Evolutionary conservation across 2,797 vertebrate species (phyloP).

Genomic region (Smutsia gigantea): DNA sequence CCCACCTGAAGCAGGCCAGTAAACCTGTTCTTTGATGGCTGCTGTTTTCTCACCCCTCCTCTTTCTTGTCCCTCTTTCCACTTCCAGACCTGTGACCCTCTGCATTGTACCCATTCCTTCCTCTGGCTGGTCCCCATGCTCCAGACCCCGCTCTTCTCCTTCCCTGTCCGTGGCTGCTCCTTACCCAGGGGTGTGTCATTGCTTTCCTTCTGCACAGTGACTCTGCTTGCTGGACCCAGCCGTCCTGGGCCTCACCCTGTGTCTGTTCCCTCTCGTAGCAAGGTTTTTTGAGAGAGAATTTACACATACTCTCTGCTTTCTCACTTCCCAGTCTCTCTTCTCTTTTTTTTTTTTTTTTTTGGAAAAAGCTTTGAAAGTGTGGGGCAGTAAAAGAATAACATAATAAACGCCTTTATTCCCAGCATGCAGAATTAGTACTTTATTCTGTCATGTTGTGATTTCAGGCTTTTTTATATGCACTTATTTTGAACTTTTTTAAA

Average conservation of each 20-base stretch:
- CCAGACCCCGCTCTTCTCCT: background rate
- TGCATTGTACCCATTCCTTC: fast-evolving
- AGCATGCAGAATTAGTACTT: background rate
- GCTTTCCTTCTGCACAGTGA: background rate
- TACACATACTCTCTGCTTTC: background rate
- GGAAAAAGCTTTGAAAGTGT: background rate
- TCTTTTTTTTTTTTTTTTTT: background rate
- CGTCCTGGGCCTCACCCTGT: fast-evolving
- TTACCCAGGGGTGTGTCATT: too few relatives aligned
- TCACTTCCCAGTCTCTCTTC: background rate
- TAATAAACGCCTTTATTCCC: background rate
- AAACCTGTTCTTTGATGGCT: background rate
- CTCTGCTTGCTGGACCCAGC: too few relatives aligned
- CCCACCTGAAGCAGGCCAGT: background rate
- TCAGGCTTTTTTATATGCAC: background rate
- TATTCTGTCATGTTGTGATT: background rate
- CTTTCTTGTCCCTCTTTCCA: too few relatives aligned
- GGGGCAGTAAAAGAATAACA: background rate
- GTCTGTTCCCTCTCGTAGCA: background rate
- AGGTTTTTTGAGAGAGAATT: background rate
- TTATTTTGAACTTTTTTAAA: background rate
- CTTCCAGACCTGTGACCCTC: too few relatives aligned
- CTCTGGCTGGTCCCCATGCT: background rate
- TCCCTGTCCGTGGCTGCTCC: background rate
- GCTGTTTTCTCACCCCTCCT: background rate